Percentiles rank a stretch among this genome's conserved stretches.
phyloP scores from a whole-genome alignment of 2,888 invertebrate genomes.

The Neoaliturus tenellus region DNA sequence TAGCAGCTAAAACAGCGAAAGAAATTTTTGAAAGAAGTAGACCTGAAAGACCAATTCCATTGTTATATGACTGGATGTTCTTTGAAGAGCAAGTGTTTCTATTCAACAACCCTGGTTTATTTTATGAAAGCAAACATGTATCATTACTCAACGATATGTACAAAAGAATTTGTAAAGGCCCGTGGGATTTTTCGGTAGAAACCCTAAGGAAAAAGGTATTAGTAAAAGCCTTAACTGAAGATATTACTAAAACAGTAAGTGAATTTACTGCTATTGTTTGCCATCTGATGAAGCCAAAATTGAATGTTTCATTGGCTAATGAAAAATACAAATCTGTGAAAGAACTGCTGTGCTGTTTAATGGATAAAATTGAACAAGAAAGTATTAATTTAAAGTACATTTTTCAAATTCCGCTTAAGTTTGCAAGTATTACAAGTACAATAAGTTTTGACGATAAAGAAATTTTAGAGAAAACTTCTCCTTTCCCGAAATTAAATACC shows the following conservation, averaged over 20 bases:
- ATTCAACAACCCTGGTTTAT: constrained; percentile 48
- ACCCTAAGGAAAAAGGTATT: constrained; percentile 27
- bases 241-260: constrained; percentile 10
- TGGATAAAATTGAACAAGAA: constrained; percentile 26
- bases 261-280: constrained; percentile 26
- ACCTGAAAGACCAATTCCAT: background rate
- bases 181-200: constrained; percentile 51
- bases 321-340: constrained; percentile 42
- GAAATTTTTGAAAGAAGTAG: constrained; percentile 4
- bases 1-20: constrained; percentile 20
- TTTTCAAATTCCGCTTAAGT: background rate
- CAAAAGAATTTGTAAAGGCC: background rate
- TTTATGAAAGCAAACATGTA: constrained; percentile 48
- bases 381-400: constrained; percentile 25
- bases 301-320: background rate
- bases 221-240: background rate
- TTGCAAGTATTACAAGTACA: background rate
- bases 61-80: constrained; percentile 35
- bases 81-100: constrained; percentile 45
- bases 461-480: background rate
- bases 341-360: constrained; percentile 38
- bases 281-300: constrained; percentile 21
- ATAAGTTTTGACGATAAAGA: background rate
- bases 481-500: background rate
- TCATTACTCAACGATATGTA: constrained; percentile 4